These are phyloP conservation scores for Pangasius macronema DNA, from an alignment of 2,797 vertebrate species.

Conservation along the genomic window DNA sequence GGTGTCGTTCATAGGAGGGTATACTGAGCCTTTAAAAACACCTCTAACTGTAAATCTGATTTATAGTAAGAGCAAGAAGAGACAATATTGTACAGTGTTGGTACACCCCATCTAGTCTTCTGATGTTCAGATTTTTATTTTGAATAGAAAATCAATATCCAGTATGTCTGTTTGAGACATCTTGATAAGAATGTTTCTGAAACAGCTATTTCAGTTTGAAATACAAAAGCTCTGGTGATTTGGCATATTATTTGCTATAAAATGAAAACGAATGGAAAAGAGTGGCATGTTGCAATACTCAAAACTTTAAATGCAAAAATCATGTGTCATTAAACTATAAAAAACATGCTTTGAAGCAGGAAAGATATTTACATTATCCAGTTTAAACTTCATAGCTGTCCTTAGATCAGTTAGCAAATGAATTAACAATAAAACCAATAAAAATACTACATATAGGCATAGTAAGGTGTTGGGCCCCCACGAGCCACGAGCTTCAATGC, in stretches of 20 bases:
- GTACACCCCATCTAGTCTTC: slow-evolving; percentile 13
- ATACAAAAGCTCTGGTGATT: not conserved
- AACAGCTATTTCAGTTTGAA: slow-evolving; percentile 8
- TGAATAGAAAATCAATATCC: slow-evolving; percentile 26
- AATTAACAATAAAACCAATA: not conserved
- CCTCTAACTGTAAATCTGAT: slow-evolving; percentile 51
- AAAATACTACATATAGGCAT: not conserved
- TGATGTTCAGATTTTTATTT: slow-evolving; percentile 18
- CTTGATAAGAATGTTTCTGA: slow-evolving; percentile 3
- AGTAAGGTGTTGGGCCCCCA: not conserved
- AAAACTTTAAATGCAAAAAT: not conserved
- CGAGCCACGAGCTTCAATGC: not conserved
- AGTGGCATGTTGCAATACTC: not conserved
- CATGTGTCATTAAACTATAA: not conserved
- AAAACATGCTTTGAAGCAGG: not conserved
- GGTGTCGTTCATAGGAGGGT: slow-evolving; percentile 13
- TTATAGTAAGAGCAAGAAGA: slow-evolving; percentile 46
- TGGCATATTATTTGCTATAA: not conserved
- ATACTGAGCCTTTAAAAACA: slow-evolving; percentile 51
- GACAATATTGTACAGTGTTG: slow-evolving; percentile 28
- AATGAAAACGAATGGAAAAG: not conserved
- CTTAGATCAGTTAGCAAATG: not conserved
- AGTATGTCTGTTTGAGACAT: slow-evolving; percentile 11
- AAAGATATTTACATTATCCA: not conserved
- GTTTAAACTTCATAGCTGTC: not conserved